Conservation (phyloP, 2,797 vertebrate genomes). For the Corythornis leucogaster region DNA sequence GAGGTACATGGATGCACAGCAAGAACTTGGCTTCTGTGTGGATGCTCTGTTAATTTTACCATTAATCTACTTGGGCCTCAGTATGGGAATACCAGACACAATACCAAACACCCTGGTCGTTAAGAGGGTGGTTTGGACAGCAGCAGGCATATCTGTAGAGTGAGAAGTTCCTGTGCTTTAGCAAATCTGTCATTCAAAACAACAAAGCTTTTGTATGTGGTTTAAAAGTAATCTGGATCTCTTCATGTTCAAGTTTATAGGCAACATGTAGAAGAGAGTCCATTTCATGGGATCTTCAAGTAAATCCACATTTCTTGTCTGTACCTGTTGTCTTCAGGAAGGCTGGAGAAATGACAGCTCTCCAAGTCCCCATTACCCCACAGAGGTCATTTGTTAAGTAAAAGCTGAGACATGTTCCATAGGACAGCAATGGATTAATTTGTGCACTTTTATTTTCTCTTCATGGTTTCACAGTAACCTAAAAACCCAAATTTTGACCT, state of each 20-base stretch:
- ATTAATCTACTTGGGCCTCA: neutral
- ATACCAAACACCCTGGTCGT: neutral
- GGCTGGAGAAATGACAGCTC: neutral
- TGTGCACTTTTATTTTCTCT: neutral
- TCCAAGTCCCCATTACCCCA: neutral
- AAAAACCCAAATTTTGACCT: neutral
- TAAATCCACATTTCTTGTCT: neutral
- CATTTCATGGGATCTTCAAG: neutral
- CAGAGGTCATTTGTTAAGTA: neutral
- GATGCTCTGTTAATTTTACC: neutral
- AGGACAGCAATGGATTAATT: neutral
- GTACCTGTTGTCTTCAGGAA: neutral
- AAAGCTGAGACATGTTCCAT: neutral
- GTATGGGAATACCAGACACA: neutral
- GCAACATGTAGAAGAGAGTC: neutral
- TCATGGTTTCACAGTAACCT: neutral
- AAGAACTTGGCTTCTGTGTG: neutral
- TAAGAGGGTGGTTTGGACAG: neutral
- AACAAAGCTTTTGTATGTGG: neutral
- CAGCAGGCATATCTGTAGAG: neutral
- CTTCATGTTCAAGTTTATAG: neutral
- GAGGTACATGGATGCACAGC: neutral
- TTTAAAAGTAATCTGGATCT: neutral
- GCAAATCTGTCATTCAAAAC: neutral
- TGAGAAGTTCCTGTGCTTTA: neutral